Percentiles rank a stretch among this genome's conserved stretches.
Conservation (phyloP, 2,113 vertebrate species). For the Catagonus wagneri region DNA sequence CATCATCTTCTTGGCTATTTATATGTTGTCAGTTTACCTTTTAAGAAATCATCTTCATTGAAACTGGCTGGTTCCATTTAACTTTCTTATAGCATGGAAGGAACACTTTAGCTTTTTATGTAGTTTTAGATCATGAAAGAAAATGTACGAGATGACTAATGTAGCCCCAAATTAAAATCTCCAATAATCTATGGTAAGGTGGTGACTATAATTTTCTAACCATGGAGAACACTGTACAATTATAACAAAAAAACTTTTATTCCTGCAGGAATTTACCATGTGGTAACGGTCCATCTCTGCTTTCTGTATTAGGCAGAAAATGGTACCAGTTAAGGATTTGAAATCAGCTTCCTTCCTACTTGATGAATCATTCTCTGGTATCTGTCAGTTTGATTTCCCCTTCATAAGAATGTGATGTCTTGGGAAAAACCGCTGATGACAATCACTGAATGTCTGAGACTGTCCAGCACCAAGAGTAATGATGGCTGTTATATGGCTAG, state of each 20-base stretch:
- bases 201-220: not conserved
- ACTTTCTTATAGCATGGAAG: not conserved
- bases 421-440: not conserved
- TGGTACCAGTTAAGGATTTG: not conserved
- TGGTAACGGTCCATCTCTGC: not conserved
- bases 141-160: not conserved
- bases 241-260: not conserved
- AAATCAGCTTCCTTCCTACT: not conserved
- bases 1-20: not conserved
- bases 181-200: not conserved
- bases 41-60: not conserved
- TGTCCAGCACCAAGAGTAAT: not conserved
- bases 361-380: not conserved
- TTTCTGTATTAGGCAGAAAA: not conserved
- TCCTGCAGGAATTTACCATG: not conserved
- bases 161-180: not conserved
- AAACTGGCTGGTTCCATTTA: not conserved
- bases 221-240: not conserved
- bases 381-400: conserved; percentile 9
- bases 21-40: not conserved
- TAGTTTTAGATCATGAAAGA: conserved; percentile 9
- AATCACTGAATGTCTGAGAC: not conserved
- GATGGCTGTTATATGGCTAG: not conserved
- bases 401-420: not conserved
- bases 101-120: not conserved